Base-by-base conservation (phyloP, 1,140 invertebrate species). In the Brachionus sp. region DNA sequence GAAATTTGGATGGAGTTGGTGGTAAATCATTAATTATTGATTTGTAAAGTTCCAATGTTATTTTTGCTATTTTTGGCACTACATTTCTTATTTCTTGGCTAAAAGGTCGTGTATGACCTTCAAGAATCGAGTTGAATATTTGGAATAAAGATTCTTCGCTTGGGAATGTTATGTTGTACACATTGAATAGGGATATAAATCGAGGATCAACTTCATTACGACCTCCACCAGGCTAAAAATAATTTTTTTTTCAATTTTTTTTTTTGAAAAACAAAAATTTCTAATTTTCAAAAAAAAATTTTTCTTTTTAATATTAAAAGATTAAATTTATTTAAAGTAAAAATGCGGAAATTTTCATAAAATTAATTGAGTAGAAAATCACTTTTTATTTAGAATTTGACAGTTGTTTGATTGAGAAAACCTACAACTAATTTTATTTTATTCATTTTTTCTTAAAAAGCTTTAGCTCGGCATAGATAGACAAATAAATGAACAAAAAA, bases 1-100 rank as follows among this genome's bases (percentile, higher is more conserved):
- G 95, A 89, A 96, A 96, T 88, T 95, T 96, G 4, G 93, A 93
- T 4, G 95, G 95, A 0, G 94, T 96, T 16, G 95, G 94, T n/a
- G 94, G 93, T 73, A 96, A 87, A 84, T 94, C 92, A 16, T 90
- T 89, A 73, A 93, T 92, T 39, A 94, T 90, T 77, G 91, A 86
- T 75, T 94, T 93, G 86, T 95, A 96, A n/a, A 96, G 88, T 44
- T 93, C 90, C 77, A 96, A 89, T 0, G 93, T 95, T 89, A 94
- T 93, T 46, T 92, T 90, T 1, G 95, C 92, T 35, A 96, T 90
- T 44, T 89, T 91, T 4, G 90, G 87, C 0, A 92, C 91, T 29
- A 93, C 90, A 9, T 88, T 88, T 86, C 92, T 91, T n/a, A 95
- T 89, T 57, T 92, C 91, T 5, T 91, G 87, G 0, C 90, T 86